These are phyloP conservation scores for Cranoglanis bouderius DNA, from an alignment of 2,113 vertebrate species.

Conservation along the genomic window DNA sequence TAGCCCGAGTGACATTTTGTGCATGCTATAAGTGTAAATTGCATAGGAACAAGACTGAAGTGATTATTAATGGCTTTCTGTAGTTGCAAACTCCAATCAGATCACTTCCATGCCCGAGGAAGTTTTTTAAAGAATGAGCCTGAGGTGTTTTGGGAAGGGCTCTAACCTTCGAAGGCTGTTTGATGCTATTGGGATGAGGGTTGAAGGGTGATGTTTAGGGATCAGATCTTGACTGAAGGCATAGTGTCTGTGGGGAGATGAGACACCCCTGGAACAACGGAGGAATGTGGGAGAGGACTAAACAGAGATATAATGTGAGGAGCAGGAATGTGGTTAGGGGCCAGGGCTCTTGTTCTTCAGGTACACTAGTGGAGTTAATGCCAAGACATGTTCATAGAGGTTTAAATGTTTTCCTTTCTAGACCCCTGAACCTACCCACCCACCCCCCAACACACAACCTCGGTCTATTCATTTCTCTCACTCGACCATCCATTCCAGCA, in stretches of 20 bases:
- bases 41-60: not conserved
- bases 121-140: not conserved
- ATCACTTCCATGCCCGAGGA: not conserved
- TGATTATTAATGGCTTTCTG: not conserved
- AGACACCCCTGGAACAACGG: conserved; percentile 27
- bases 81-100: not conserved
- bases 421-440: not conserved
- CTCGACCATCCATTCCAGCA: conserved; percentile 26
- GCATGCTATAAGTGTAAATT: not conserved
- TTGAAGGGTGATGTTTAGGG: not conserved
- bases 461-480: not conserved
- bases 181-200: not conserved
- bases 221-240: conserved; percentile 25
- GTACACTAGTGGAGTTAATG: conserved; percentile 22
- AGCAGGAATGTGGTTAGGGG: conserved; percentile 19
- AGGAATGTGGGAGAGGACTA: conserved; percentile 19
- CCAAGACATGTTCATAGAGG: conserved; percentile 39
- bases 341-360: conserved; percentile 22
- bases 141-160: not conserved
- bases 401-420: conserved; percentile 40
- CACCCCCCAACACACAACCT: not conserved
- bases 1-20: not conserved
- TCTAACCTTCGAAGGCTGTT: conserved; percentile 1
- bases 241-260: conserved; percentile 1
- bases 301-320: conserved; percentile 34